Conservation (phyloP, 2,888 invertebrate species). For the Brenthis hecate region DNA sequence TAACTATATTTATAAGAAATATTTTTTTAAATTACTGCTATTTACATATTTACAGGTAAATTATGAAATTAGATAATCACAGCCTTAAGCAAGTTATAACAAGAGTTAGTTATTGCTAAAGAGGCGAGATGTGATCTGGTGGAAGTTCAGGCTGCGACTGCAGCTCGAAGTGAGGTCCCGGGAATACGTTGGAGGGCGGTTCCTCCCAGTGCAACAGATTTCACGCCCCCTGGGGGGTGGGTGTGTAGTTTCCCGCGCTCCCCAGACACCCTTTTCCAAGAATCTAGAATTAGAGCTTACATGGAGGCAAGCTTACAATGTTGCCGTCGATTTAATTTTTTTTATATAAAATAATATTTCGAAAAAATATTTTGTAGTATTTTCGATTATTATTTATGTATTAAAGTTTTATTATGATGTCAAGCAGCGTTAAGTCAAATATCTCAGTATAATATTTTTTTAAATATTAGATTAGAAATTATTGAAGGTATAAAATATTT, state of each 20-base stretch:
- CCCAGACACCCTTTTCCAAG: conserved; percentile 9
- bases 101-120: neutral
- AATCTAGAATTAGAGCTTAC: conserved; percentile 15
- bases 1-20: too few species aligned
- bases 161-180: conserved; percentile 1
- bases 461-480: too few species aligned
- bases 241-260: neutral
- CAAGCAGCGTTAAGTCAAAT: too few species aligned
- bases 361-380: neutral
- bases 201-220: conserved; percentile 11
- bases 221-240: conserved; percentile 7
- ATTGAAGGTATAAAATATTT: too few species aligned
- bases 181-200: conserved; percentile 8
- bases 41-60: neutral
- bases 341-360: neutral
- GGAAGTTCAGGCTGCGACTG: conserved; percentile 10
- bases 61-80: neutral
- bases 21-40: neutral
- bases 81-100: neutral
- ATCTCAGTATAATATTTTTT: too few species aligned
- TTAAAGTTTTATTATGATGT: too few species aligned
- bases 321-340: neutral
- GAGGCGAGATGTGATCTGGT: neutral
- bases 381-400: neutral
- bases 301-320: neutral